Evolutionary conservation across 2,113 vertebrate genomes (phyloP).

Genomic region (Misgurnus anguillicaudatus): DNA sequence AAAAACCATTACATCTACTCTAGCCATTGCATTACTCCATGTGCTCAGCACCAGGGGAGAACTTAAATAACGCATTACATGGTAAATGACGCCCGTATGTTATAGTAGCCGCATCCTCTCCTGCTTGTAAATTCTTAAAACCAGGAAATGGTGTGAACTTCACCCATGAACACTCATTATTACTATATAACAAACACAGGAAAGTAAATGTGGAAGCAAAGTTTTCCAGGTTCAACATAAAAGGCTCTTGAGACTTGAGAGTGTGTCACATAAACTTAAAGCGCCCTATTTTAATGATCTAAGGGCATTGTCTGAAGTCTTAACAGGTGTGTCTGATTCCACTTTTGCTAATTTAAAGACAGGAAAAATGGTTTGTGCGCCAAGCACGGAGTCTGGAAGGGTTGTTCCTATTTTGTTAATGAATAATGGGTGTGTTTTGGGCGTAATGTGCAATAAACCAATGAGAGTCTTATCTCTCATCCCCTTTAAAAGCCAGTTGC

Average conservation of each 20-base stretch:
- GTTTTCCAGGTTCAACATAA: background rate
- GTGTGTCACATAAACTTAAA: background rate
- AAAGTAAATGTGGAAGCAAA: background rate
- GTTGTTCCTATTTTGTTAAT: too few relatives aligned
- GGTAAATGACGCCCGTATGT: background rate
- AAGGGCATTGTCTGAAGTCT: too few relatives aligned
- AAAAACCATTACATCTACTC: background rate
- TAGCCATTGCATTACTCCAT: background rate
- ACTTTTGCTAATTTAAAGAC: too few relatives aligned
- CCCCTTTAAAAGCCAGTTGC: too few relatives aligned
- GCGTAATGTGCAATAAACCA: too few relatives aligned
- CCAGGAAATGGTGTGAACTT: constrained; percentile 10
- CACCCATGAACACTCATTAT: background rate
- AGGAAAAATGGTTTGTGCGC: too few relatives aligned
- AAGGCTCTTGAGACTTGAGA: background rate
- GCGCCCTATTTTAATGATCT: too few relatives aligned
- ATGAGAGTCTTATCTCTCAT: too few relatives aligned
- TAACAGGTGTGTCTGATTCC: too few relatives aligned
- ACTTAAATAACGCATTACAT: background rate
- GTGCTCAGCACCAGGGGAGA: background rate
- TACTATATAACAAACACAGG: constrained; percentile 2
- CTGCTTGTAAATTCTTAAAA: background rate
- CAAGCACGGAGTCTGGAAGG: too few relatives aligned
- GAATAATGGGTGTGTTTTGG: too few relatives aligned
- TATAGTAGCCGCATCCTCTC: background rate